Conservation (phyloP, 1,140 invertebrate genomes). For the Eriosoma lanigerum region DNA sequence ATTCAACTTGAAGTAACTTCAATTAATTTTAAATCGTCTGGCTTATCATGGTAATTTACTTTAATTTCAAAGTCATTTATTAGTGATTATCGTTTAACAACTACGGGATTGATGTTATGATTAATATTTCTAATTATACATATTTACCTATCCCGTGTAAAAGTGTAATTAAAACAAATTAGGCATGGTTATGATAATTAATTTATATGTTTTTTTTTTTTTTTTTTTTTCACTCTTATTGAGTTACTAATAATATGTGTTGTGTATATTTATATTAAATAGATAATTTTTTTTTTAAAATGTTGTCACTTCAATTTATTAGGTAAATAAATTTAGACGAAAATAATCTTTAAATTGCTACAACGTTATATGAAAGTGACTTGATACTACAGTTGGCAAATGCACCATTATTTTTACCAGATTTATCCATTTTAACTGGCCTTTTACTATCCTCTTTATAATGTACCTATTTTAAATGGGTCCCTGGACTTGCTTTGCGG, state of each 20-base stretch:
- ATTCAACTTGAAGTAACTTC: constrained; percentile 6
- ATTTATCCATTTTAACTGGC: neutral
- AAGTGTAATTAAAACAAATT: too few species aligned
- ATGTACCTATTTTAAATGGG: neutral
- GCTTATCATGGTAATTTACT: constrained; percentile 1
- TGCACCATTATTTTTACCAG: neutral
- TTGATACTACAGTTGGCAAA: neutral
- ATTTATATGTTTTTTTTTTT: too few species aligned
- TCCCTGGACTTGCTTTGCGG: neutral
- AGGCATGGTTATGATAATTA: too few species aligned
- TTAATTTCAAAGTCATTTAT: neutral
- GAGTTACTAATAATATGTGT: neutral
- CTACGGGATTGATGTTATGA: neutral
- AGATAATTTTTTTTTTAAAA: too few species aligned
- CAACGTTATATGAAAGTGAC: neutral
- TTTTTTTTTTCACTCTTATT: too few species aligned
- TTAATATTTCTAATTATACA: neutral
- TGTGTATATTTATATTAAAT: neutral
- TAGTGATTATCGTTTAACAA: constrained; percentile 2
- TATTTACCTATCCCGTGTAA: too few species aligned
- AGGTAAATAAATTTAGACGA: too few species aligned
- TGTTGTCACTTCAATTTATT: too few species aligned
- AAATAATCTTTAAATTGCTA: neutral
- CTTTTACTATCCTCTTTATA: neutral
- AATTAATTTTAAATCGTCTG: constrained; percentile 23